phyloP scores from a whole-genome alignment of 2,888 invertebrate genomes.

The Monopis laevigella region DNA sequence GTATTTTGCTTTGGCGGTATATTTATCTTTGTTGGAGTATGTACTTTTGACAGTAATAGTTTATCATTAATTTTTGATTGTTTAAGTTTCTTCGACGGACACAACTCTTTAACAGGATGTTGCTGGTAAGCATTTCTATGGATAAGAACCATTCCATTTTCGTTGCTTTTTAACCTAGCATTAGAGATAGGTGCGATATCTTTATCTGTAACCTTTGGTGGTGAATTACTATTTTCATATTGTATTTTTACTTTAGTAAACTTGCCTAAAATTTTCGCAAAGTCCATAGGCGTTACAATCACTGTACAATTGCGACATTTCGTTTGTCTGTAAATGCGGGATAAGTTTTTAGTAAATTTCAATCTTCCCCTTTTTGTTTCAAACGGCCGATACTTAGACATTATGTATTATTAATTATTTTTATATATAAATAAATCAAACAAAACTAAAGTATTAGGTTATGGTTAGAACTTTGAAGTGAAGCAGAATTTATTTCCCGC shows the following conservation, averaged over 20 bases:
- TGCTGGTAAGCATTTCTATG: conserved; percentile 40
- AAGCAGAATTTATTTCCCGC: too few relatives aligned
- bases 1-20: conserved; percentile 16
- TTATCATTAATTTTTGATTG: not conserved
- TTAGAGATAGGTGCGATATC: conserved; percentile 28
- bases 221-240: conserved; percentile 43
- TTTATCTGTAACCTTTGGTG: conserved; percentile 26
- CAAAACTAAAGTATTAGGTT: too few relatives aligned
- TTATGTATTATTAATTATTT: too few relatives aligned
- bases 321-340: conserved; percentile 47
- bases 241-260: conserved; percentile 61
- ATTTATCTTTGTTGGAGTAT: conserved; percentile 18
- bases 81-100: conserved; percentile 29
- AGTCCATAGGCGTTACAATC: conserved; percentile 56
- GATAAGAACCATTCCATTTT: conserved; percentile 55
- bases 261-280: conserved; percentile 59
- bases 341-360: conserved; percentile 32
- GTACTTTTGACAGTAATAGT: conserved; percentile 4
- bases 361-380: conserved; percentile 2
- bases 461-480: too few relatives aligned
- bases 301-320: conserved; percentile 58
- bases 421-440: not conserved
- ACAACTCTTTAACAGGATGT: conserved; percentile 35
- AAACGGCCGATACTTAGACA: conserved; percentile 1
- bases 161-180: conserved; percentile 46